Conservation (phyloP, 2,888 invertebrate species). For the Autographa gamma region DNA sequence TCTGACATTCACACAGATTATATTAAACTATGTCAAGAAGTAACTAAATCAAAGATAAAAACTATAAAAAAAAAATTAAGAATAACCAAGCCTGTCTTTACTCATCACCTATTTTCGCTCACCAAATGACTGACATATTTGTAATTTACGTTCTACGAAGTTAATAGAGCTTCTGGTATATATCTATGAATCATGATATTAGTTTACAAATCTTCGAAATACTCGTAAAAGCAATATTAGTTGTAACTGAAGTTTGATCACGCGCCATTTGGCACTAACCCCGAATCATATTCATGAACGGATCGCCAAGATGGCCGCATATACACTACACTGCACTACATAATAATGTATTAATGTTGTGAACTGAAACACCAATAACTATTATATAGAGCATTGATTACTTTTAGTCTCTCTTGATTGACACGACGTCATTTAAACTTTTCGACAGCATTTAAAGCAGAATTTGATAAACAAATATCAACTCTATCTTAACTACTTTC, state of each 20-base stretch:
- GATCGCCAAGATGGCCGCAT: not conserved
- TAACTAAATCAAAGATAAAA: no score
- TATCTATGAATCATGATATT: slow-evolving; percentile 17
- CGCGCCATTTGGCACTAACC: not conserved
- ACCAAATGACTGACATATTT: not conserved
- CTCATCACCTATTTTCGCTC: not conserved
- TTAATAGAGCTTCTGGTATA: slow-evolving; percentile 12
- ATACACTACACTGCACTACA: not conserved
- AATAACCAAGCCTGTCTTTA: not conserved
- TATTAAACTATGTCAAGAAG: no score
- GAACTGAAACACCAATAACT: no score
- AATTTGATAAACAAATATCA: no score
- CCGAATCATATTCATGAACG: not conserved
- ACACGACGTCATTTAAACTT: no score
- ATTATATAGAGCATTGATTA: no score
- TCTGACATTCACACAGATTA: no score
- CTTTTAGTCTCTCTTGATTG: no score
- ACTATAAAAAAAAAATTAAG: not conserved
- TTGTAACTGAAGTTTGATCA: not conserved
- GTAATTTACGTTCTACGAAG: slow-evolving; percentile 15
- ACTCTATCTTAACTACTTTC: no score
- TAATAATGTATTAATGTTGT: not conserved
- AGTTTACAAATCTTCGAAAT: slow-evolving; percentile 7
- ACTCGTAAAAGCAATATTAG: not conserved
- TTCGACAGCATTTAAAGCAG: no score